Base-by-base conservation (phyloP, 2,888 invertebrate species). In the Limnephilus rhombicus region DNA sequence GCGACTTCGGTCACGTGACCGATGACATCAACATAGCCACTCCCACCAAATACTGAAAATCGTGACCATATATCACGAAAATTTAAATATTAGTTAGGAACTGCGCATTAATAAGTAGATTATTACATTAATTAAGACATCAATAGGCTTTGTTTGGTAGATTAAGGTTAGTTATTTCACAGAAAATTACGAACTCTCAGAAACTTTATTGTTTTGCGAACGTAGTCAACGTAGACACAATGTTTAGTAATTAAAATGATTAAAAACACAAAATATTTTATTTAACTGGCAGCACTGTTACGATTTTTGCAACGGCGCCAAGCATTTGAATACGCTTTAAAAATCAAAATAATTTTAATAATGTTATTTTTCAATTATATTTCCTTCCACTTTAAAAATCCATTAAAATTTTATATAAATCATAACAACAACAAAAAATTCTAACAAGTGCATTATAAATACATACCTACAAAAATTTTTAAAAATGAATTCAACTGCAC, bases 21-120 rank as follows among this genome's bases (percentile, higher is more conserved):
- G 83, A 88, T 93, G 93, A 93, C 92, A 92, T 93, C 93, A 93
- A 80, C 91, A 92, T 37, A 85, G 91, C 91, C 92, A 92, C 92
- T 92, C 92, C 92, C 91, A 91, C 89, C 41, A 49, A 86, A 45
- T 87, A 68, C 87, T 53, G 53, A 31, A n/a, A 49, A 87, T 68
- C 45, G 9, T 4, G n/a, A 49, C 41, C 11, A n/a, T n/a, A 85
- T 29, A 29, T n/a, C 24, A 41, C n/a, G 24, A 68, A n/a, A 68
- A 68, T 68, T 7, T 68, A 5, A 24, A 68, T 68, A 0, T 68
- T 24, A 68, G 68, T 68, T 68, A 68, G 68, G 68, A 68, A 68
- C 68, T 68, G 68, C 7, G n/a, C 68, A 24, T 24, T 15, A 49
- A 49, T 49, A 49, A 13, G 2, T 3, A 49, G 15, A 49, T 49